phyloP scores from a whole-genome alignment of 2,888 invertebrate genomes.

The Meandrusa payeni region DNA sequence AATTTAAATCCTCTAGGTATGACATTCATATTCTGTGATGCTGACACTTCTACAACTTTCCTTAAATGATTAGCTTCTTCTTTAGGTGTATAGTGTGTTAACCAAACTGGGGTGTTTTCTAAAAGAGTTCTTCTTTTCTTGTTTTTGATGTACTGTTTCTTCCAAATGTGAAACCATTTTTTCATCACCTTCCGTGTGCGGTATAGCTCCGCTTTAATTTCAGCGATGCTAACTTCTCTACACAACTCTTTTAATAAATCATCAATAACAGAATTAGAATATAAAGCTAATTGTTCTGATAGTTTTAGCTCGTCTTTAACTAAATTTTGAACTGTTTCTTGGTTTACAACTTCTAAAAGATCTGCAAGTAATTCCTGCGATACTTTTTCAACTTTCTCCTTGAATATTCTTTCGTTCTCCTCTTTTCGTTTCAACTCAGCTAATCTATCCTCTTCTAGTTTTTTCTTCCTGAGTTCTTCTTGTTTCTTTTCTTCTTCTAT shows the following conservation, averaged over 20 bases:
- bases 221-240: slow-evolving; percentile 52
- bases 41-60: slow-evolving; percentile 49
- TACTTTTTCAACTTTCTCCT: slow-evolving; percentile 58
- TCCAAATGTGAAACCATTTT: slow-evolving; percentile 67
- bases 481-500: slow-evolving; percentile 51
- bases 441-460: slow-evolving; percentile 54
- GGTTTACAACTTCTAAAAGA: slow-evolving; percentile 50
- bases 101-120: slow-evolving; percentile 70
- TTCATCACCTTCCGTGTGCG: slow-evolving; percentile 53
- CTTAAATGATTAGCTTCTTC: slow-evolving; percentile 56
- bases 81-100: slow-evolving; percentile 53
- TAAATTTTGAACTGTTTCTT: slow-evolving; percentile 45
- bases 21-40: slow-evolving; percentile 63
- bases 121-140: slow-evolving; percentile 56
- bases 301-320: slow-evolving; percentile 55
- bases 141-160: slow-evolving; percentile 52
- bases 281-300: slow-evolving; percentile 44
- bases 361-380: slow-evolving; percentile 52
- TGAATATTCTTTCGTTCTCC: slow-evolving; percentile 53
- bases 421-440: slow-evolving; percentile 56
- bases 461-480: slow-evolving; percentile 49
- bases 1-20: slow-evolving; percentile 65
- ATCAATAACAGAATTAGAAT: slow-evolving; percentile 46
- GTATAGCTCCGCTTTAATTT: slow-evolving; percentile 62
- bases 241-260: slow-evolving; percentile 52